Evolutionary conservation across 2,113 vertebrate species (phyloP).

Genomic region (Fulmarus glacialis): DNA sequence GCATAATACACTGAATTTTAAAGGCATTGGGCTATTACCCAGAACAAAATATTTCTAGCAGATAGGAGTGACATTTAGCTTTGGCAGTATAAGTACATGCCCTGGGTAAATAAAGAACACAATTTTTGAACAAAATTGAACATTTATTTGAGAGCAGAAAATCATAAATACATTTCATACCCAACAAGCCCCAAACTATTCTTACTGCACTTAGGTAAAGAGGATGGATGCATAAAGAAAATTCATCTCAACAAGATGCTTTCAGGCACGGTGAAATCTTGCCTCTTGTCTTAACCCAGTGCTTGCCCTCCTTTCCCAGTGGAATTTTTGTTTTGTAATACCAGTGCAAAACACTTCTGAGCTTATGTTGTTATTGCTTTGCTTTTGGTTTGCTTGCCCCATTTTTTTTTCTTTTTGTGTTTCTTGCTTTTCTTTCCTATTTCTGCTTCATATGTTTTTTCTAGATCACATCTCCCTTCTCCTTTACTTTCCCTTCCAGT

Average conservation of each 20-base stretch:
- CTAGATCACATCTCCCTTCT: neutral
- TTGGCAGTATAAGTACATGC: neutral
- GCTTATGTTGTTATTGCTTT: neutral
- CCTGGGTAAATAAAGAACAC: slow-evolving; percentile 27
- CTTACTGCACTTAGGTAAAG: neutral
- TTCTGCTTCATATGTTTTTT: neutral
- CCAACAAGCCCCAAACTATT: neutral
- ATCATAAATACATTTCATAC: neutral
- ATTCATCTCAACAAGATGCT: neutral
- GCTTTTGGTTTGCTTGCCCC: neutral
- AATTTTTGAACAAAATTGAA: slow-evolving; percentile 8
- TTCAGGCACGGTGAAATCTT: neutral
- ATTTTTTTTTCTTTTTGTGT: too few species aligned
- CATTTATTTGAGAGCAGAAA: neutral
- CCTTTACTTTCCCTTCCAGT: neutral
- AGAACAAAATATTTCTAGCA: slow-evolving; percentile 14
- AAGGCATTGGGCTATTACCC: slow-evolving; percentile 5
- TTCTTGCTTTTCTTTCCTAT: neutral
- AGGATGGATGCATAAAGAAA: neutral
- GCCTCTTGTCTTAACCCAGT: neutral
- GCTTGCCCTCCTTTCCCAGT: neutral
- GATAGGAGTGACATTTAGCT: slow-evolving; percentile 12
- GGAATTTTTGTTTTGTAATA: neutral
- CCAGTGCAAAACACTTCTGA: neutral
- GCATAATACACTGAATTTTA: slow-evolving; percentile 26